Evolutionary conservation across 2,888 invertebrate genomes (phyloP).

Genomic region (Psylliodes chrysocephalus): DNA sequence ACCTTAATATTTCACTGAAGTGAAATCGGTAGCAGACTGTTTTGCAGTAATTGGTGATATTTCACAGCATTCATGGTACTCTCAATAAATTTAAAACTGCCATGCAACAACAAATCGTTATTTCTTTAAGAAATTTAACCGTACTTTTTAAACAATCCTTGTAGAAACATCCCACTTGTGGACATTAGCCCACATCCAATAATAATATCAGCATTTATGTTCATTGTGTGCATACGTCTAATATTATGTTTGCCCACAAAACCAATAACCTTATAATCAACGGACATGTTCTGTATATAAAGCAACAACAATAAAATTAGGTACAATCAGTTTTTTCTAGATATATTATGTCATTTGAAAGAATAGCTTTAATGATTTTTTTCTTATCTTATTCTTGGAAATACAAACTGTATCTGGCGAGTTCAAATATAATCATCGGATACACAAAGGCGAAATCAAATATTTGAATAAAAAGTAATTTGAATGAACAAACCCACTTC

Average conservation of each 20-base stretch:
- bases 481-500: conserved; percentile 32
- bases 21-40: too few species aligned
- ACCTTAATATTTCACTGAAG: too few species aligned
- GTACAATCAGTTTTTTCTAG: conserved; percentile 2
- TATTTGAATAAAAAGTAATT: conserved; percentile 35
- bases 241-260: conserved; percentile 14
- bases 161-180: neutral
- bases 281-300: neutral
- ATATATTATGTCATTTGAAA: conserved; percentile 13
- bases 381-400: conserved; percentile 30
- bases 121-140: too few species aligned
- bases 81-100: too few species aligned
- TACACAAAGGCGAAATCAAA: conserved; percentile 34
- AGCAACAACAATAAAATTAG: conserved; percentile 17
- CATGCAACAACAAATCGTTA: too few species aligned
- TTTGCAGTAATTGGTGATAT: too few species aligned
- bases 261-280: conserved; percentile 15
- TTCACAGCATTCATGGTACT: too few species aligned
- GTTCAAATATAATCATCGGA: conserved; percentile 32
- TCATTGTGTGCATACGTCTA: conserved; percentile 11
- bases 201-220: conserved; percentile 6
- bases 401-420: conserved; percentile 30
- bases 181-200: conserved; percentile 1
- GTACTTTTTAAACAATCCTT: too few species aligned
- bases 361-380: conserved; percentile 10